Evolutionary conservation across 2,113 vertebrate genomes (phyloP).

Genomic region (Ellobius talpinus): DNA sequence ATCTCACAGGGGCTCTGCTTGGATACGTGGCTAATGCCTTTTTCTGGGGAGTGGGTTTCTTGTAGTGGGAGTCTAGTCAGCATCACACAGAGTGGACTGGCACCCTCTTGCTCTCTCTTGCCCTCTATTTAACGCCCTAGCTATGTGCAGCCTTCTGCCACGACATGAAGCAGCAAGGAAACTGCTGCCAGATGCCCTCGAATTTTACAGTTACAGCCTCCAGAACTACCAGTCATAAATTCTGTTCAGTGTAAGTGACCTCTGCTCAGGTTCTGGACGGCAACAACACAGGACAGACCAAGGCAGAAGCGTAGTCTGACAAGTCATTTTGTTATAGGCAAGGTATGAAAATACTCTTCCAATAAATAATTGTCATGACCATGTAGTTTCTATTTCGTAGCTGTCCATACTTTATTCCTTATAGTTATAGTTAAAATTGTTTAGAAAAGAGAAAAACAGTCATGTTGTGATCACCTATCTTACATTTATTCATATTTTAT

Average conservation of each 20-base stretch:
- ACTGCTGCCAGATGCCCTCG: too few species aligned
- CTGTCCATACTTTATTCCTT: neutral
- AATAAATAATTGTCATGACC: neutral
- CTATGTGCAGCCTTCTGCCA: neutral
- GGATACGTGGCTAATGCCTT: neutral
- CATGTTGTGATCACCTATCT: neutral
- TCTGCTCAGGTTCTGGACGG: neutral
- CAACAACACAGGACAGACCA: neutral
- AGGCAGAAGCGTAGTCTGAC: neutral
- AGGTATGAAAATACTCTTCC: slow-evolving; percentile 28
- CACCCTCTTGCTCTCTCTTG: neutral
- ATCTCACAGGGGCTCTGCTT: neutral
- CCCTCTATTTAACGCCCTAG: neutral
- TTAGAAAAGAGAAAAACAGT: neutral
- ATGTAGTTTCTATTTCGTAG: neutral
- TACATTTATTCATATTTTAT: neutral
- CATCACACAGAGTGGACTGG: neutral
- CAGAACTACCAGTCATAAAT: neutral
- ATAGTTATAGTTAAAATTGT: neutral
- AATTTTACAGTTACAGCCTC: neutral
- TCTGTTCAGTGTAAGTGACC: neutral
- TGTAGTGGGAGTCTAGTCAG: neutral
- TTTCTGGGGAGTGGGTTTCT: neutral
- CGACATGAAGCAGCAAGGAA: neutral
- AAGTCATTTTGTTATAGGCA: neutral